Evolutionary conservation across 2,113 vertebrate species (phyloP).

Genomic region (Hymenochirus boettgeri): DNA sequence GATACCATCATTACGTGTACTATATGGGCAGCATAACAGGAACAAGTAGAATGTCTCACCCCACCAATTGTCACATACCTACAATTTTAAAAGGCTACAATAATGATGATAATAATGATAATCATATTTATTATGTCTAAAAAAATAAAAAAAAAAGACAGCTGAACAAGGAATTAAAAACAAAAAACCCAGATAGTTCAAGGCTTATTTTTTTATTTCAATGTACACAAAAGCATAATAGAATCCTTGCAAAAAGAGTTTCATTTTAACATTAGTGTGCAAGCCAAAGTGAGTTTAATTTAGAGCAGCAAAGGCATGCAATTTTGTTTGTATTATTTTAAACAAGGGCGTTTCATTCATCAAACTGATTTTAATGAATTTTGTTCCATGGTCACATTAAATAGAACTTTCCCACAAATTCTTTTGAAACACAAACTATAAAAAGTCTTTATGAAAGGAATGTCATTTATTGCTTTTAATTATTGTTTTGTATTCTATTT

Average conservation of each 20-base stretch:
- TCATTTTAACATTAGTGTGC: background rate
- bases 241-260: background rate
- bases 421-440: background rate
- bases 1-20: no score
- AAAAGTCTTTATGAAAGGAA: constrained; percentile 5
- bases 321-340: constrained; percentile 6
- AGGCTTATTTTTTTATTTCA: background rate
- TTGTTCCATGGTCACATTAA: constrained; percentile 5
- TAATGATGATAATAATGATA: no score
- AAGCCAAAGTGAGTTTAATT: constrained; percentile 1
- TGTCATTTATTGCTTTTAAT: background rate
- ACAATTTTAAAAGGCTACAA: no score
- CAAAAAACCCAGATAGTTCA: background rate
- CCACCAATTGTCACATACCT: no score
- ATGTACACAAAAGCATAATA: background rate
- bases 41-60: no score
- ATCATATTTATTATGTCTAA: background rate
- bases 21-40: no score
- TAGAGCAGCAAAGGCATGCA: background rate
- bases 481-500: background rate
- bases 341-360: background rate
- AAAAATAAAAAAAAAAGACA: background rate
- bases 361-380: background rate
- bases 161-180: background rate
- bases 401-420: background rate